These are phyloP conservation scores for Liodrosophila aerea DNA, from an alignment of 2,888 invertebrate species.

Conservation along the genomic window DNA sequence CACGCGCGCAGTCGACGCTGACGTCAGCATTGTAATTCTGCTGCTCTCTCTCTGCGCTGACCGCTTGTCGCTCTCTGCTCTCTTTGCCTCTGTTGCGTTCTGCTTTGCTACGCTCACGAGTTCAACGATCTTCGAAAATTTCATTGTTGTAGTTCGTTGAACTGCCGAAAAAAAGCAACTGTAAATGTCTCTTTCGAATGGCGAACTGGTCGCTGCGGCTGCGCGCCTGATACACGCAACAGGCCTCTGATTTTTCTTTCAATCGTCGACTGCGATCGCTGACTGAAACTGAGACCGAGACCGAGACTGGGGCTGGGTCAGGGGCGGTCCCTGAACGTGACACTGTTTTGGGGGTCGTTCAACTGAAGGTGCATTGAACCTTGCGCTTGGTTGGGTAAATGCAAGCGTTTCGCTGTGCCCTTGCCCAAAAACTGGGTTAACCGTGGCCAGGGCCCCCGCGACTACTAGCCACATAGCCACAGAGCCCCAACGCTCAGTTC, in stretches of 20 bases:
- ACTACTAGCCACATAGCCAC: too few relatives aligned
- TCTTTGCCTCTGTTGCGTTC: conserved; percentile 3
- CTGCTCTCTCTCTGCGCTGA: conserved; percentile 1
- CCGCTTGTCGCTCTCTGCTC: background rate
- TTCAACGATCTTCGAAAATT: conserved; percentile 66
- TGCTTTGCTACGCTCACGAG: conserved; percentile 5
- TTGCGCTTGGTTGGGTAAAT: conserved; percentile 47
- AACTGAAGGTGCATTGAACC: conserved; percentile 66
- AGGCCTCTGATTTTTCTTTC: conserved; percentile 79
- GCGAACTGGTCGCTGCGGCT: conserved; percentile 38
- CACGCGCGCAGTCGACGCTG: conserved; percentile 10
- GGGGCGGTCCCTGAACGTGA: conserved; percentile 74
- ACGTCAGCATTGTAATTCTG: conserved; percentile 19
- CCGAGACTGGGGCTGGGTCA: conserved; percentile 54
- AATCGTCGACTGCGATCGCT: conserved; percentile 44
- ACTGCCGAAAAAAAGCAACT: conserved; percentile 57
- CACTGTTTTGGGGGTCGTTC: conserved; percentile 57
- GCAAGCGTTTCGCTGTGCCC: too few relatives aligned
- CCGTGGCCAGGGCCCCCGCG: conserved; percentile 38
- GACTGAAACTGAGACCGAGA: background rate
- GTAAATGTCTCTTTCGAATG: conserved; percentile 23
- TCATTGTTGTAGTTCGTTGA: conserved; percentile 48
- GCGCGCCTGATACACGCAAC: conserved; percentile 71
- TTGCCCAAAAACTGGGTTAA: conserved; percentile 52
- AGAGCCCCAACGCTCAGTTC: conserved; percentile 1